phyloP scores from a whole-genome alignment of 2,888 invertebrate genomes.

The Onthophagus sagittarius region DNA sequence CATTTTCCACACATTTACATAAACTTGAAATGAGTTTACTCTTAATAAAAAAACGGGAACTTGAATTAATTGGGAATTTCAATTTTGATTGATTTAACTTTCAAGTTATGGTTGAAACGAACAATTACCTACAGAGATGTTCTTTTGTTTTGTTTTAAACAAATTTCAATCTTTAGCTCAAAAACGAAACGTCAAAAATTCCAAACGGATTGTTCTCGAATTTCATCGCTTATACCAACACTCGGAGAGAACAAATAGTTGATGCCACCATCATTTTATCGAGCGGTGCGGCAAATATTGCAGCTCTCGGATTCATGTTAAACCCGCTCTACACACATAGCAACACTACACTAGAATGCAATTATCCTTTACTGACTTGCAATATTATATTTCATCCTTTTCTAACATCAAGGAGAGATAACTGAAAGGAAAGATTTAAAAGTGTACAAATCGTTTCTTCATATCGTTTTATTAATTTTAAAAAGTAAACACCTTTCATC shows the following conservation, averaged over 20 bases:
- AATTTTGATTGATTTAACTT: no score
- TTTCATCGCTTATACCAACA: slow-evolving; percentile 16
- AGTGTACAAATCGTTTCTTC: background rate
- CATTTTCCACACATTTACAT: background rate
- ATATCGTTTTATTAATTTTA: no score
- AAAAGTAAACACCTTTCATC: no score
- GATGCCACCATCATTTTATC: slow-evolving; percentile 13
- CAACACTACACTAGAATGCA: slow-evolving; percentile 18
- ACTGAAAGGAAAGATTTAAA: background rate
- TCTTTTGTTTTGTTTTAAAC: background rate
- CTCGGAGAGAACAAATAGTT: slow-evolving; percentile 14
- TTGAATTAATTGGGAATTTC: background rate
- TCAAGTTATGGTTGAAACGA: background rate
- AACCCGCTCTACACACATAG: slow-evolving; percentile 14
- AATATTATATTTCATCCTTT: slow-evolving; percentile 22
- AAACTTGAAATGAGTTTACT: background rate
- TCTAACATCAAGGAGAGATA: background rate
- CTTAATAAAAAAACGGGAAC: background rate
- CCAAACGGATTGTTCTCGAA: background rate
- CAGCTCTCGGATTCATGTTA: background rate
- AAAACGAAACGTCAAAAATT: background rate
- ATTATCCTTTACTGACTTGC: slow-evolving; percentile 22
- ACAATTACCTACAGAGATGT: background rate
- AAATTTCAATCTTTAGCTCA: background rate
- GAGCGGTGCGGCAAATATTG: slow-evolving; percentile 12